These are phyloP conservation scores for Anarrhichthys ocellatus DNA, from an alignment of 2,113 vertebrate species.

Conservation along the genomic window DNA sequence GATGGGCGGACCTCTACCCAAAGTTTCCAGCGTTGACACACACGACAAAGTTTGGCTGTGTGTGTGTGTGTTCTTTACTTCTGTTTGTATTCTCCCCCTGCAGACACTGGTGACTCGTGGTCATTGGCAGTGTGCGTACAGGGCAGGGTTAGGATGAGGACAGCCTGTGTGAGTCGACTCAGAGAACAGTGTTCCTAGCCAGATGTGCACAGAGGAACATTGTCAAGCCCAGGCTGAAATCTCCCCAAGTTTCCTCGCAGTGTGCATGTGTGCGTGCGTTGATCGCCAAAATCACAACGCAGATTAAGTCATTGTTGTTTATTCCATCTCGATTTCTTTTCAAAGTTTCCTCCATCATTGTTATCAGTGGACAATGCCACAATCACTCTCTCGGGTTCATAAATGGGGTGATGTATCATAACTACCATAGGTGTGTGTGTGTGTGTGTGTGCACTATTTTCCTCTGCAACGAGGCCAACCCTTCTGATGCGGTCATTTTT, in stretches of 20 bases:
- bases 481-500: neutral
- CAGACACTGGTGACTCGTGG: conserved; percentile 57
- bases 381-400: neutral
- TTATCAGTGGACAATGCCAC: neutral
- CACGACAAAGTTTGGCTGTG: conserved; percentile 34
- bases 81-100: conserved; percentile 51
- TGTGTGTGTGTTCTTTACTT: conserved; percentile 27
- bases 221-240: conserved; percentile 55
- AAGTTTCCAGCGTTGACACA: conserved; percentile 59
- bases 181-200: conserved; percentile 58
- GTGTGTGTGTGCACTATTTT: neutral
- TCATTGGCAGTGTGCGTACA: conserved; percentile 47
- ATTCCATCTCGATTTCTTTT: neutral
- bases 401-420: neutral
- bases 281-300: conserved; percentile 11
- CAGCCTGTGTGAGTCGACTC: conserved; percentile 60
- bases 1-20: conserved; percentile 49
- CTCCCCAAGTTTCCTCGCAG: conserved; percentile 54
- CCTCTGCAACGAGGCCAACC: neutral
- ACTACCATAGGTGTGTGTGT: neutral
- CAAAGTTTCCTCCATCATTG: neutral
- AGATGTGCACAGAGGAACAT: conserved; percentile 78
- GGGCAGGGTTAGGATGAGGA: conserved; percentile 65
- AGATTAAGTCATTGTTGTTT: conserved; percentile 8
- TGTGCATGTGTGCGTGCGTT: conserved; percentile 14